These are phyloP conservation scores for Cyclopterus lumpus DNA, from an alignment of 2,797 vertebrate genomes.

Conservation along the genomic window DNA sequence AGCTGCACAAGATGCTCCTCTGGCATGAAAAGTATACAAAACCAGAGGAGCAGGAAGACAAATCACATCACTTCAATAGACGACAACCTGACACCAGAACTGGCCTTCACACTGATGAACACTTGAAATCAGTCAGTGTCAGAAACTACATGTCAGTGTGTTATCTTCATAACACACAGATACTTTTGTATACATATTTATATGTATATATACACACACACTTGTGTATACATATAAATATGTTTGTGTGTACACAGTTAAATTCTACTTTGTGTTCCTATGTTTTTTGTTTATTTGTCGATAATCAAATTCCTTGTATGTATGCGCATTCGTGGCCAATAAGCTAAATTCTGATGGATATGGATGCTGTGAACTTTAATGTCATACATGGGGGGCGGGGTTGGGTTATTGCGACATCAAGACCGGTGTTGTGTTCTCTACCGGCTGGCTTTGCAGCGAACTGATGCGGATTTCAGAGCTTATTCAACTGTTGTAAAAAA, in stretches of 20 bases:
- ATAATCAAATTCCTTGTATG: neutral
- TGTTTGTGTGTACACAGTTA: neutral
- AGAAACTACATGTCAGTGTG: neutral
- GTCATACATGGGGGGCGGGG: neutral
- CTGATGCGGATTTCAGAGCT: neutral
- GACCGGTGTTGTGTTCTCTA: neutral
- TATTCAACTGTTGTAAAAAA: neutral
- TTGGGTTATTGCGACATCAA: neutral
- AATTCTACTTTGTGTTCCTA: neutral
- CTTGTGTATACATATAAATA: neutral
- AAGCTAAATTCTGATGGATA: neutral
- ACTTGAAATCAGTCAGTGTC: too few relatives aligned
- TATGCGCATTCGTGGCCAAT: neutral
- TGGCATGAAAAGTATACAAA: neutral
- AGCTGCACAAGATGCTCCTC: conserved; percentile 35
- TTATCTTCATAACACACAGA: neutral
- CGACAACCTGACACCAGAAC: too few relatives aligned
- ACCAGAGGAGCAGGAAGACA: neutral
- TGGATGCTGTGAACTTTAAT: neutral
- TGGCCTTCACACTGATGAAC: neutral
- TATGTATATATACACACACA: neutral
- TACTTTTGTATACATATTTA: neutral
- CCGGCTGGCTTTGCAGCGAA: neutral
- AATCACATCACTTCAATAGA: neutral
- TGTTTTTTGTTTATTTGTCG: neutral